phyloP scores from a whole-genome alignment of 37 sponge, comb jelly and placozoan genomes.

The Petrosia ficiformis region DNA sequence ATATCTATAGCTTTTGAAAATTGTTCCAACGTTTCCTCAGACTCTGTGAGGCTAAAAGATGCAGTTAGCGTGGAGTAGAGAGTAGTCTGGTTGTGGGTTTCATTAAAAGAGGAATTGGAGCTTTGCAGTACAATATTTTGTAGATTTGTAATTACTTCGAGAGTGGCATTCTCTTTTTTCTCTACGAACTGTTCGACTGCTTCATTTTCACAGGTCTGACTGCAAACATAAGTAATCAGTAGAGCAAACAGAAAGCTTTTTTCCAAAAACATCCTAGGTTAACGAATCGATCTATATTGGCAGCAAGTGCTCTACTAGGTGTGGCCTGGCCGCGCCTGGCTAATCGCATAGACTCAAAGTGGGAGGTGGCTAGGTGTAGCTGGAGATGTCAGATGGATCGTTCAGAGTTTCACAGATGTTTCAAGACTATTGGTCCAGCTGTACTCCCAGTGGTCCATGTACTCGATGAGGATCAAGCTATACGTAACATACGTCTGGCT shows the following conservation, averaged over 20 bases:
- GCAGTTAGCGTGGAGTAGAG: not conserved
- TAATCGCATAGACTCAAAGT: no score
- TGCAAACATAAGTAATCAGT: not conserved
- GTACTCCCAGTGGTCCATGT: constrained; percentile 26
- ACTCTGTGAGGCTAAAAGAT: not conserved
- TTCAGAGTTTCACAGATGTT: not conserved
- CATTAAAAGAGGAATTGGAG: not conserved
- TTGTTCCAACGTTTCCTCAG: not conserved
- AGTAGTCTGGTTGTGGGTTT: not conserved
- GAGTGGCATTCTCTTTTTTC: not conserved
- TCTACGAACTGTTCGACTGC: no score
- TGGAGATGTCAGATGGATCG: constrained; percentile 3
- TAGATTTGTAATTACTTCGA: not conserved
- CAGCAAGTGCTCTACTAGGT: no score
- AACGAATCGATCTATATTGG: no score
- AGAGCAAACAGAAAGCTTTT: not conserved
- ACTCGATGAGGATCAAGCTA: constrained; percentile 3
- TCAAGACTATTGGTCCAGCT: constrained; percentile 10
- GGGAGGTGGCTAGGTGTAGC: no score
- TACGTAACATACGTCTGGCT: constrained; percentile 1
- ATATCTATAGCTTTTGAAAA: not conserved
- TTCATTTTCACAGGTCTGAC: no score
- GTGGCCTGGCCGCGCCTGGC: no score
- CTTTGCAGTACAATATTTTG: not conserved
- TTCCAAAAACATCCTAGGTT: no score